Evolutionary conservation across 2,113 vertebrate genomes (phyloP), one percentile per base, ranked within the genome.

Genomic region (Aphelocoma coerulescens): DNA sequence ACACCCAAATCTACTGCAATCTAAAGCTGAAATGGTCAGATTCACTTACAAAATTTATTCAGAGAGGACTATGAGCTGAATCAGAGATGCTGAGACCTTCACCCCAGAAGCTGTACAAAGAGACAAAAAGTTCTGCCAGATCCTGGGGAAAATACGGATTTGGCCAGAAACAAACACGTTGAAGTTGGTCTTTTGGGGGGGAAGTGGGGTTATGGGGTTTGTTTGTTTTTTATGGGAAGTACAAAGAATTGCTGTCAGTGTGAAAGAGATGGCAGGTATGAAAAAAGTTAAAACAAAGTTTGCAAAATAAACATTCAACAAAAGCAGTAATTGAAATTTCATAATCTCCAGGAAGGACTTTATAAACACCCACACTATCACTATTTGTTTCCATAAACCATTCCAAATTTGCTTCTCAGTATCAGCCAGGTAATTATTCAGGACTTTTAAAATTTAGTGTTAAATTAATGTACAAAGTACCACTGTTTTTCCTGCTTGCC

Each of bases 111-210:
- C 19, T 52, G 21, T 27, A 66, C 3, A 52, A 35, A 27, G 39
- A 58, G 10, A 89, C 20, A 55, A 73, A 51, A 91, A 1, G 2
- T 41, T 77, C 76, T 73, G 6, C 14, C 13, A 57, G 2, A n/a
- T 33, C 43, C 22, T n/a, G 17, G 6, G 24, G 13, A 82, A 77
- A 66, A 57, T 4, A 52, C 3, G 12, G 23, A 44, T 85, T 79
- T 71, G 16, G 13, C 24, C 73, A 81, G 23, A 85, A 69, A 65
- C 5, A 16, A 59, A 24, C 4, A 20, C 5, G 72, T 26, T 11
- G 18, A 43, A 49, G 7, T 7, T 37, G 0, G 0, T 32, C 32
- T 13, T 41, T 41, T 17, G 8, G 22, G 15, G 18, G 2, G 4
- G 15, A 54, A 10, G 10, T 37, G 11, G 18, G 11, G 3, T 37